Evolutionary conservation across 2,113 vertebrate genomes (phyloP), one percentile per base, ranked within the genome.

Genomic region (Dinomys branickii): DNA sequence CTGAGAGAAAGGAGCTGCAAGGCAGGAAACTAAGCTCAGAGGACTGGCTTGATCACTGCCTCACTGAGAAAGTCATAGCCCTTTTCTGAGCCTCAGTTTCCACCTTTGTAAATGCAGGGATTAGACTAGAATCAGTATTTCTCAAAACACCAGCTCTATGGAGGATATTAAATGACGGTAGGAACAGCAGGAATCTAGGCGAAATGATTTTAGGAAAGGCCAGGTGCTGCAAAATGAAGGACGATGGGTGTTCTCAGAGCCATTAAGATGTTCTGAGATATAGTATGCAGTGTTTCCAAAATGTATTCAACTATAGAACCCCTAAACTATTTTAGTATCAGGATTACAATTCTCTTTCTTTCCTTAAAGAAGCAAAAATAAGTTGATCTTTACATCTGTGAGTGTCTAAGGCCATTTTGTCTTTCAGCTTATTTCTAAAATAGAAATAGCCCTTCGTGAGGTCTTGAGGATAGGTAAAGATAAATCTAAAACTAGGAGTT

Each of bases 81-180:
- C 81, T 87, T 77, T 9, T 22, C 69, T 73, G 56, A 73, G 61
- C 56, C 87, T 94, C 77, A 56, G 56, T 82, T 84, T 97, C 73
- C 65, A 56, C 54, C 12, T 22, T 19, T 50, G 13, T 83, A 86
- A 65, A 56, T 38, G 13, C n/a, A 88, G 30, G 19, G 33, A n/a
- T 82, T 26, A 26, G 44, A 50, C 41, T 61, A 7, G 28, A 17
- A 54, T 50, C n/a, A 16, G 9, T 14, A 24, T 54, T 88, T 14
- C n/a, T 50, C 38, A 33, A 67, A 90, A 47, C 14, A 24, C 6
- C 50, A 5, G 24, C 58, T 41, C 61, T 61, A 11, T 20, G 20
- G 44, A 41, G 35, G 38, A 12, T 61, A 16, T 38, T 71, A 44
- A 67, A 22, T 54, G 52, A 26, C 38, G n/a, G 19, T 10, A 61